Evolutionary conservation across 2,113 vertebrate species (phyloP).

Genomic region (Nycticryphes semicollaris): DNA sequence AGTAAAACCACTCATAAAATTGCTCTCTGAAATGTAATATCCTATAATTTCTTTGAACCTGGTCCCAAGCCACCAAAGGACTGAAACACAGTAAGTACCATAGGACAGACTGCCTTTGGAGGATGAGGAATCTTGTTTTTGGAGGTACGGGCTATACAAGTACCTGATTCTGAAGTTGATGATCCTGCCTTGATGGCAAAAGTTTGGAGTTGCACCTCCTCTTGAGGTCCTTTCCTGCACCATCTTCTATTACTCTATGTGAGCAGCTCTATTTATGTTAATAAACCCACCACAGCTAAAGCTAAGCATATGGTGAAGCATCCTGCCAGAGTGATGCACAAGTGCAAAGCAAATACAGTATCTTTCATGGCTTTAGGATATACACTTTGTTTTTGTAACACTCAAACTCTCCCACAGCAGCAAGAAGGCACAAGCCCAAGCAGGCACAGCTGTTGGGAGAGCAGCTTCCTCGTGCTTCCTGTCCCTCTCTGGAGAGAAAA

Average conservation of each 20-base stretch:
- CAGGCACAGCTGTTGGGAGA: neutral
- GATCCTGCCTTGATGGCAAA: neutral
- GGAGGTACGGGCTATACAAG: neutral
- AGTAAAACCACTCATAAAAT: neutral
- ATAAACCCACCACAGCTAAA: neutral
- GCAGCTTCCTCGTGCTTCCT: neutral
- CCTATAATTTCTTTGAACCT: neutral
- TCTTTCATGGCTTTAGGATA: neutral
- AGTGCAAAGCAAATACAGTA: neutral
- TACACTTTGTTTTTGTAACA: neutral
- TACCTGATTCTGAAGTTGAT: neutral
- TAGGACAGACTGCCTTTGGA: neutral
- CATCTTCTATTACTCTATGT: neutral
- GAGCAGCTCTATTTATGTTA: neutral
- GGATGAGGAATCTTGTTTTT: neutral
- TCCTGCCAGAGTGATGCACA: neutral
- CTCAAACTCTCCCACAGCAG: neutral
- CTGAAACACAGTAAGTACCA: neutral
- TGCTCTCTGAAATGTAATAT: neutral
- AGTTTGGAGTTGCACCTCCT: neutral
- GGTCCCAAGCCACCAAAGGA: neutral
- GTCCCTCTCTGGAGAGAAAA: neutral
- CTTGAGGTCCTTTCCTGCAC: neutral
- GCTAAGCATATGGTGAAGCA: neutral
- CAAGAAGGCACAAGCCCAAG: neutral